These are phyloP conservation scores for Ormyrus pomaceus DNA, from an alignment of 2,888 invertebrate genomes.

Conservation along the genomic window DNA sequence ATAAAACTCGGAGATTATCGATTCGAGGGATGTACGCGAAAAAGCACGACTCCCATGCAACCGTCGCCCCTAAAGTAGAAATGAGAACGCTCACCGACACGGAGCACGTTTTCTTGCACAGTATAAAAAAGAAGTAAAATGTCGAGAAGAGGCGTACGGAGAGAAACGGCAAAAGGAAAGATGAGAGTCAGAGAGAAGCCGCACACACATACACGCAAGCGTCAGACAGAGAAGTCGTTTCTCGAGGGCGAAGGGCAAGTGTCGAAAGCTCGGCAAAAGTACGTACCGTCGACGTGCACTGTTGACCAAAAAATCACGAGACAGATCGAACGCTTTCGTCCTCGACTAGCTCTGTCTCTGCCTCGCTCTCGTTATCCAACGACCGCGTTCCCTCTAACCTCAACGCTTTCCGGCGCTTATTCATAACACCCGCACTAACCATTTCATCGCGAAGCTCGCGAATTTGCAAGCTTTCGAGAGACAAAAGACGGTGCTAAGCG, in stretches of 20 bases:
- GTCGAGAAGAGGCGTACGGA: background rate
- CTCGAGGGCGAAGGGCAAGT: background rate
- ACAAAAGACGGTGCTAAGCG: background rate
- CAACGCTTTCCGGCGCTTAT: background rate
- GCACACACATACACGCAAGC: no score
- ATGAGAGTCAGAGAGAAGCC: background rate
- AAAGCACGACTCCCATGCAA: no score
- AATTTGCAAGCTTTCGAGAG: no score
- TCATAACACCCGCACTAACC: background rate
- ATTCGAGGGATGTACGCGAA: no score
- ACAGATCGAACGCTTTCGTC: conserved; percentile 1
- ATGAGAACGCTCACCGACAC: background rate
- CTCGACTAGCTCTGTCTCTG: background rate
- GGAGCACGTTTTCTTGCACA: conserved; percentile 15
- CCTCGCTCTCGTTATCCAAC: conserved; percentile 38
- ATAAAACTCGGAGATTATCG: no score
- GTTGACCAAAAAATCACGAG: conserved; percentile 27
- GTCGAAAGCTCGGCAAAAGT: background rate
- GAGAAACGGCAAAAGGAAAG: background rate
- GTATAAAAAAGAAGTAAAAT: no score
- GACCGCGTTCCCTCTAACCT: conserved; percentile 25
- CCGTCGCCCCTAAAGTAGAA: background rate
- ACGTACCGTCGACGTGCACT: background rate
- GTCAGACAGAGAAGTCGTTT: background rate
- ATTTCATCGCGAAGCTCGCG: background rate